Conservation (phyloP, 2,888 invertebrate genomes). For the Caenorhabditis doughertyi region DNA sequence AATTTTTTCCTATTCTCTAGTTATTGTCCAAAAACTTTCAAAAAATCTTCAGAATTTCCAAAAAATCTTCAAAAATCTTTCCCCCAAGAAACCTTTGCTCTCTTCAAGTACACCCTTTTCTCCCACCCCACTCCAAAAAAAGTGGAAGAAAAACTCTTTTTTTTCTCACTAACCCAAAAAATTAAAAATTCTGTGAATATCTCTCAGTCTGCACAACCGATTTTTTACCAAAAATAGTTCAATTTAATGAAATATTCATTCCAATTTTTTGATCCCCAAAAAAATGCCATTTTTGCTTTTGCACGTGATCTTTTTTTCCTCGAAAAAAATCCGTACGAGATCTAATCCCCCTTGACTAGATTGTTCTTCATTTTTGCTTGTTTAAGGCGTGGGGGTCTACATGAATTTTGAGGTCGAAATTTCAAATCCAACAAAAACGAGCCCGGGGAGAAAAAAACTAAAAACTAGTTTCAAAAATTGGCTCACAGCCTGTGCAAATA, state of each 20-base stretch:
- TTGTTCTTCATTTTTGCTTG: not conserved
- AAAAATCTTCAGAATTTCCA: too few species aligned
- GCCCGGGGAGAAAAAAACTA: not conserved
- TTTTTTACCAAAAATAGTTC: not conserved
- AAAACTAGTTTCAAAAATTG: conserved; percentile 20
- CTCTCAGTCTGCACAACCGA: not conserved
- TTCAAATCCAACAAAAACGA: not conserved
- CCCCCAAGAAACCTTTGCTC: conserved; percentile 4
- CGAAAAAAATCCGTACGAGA: too few species aligned
- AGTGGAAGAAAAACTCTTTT: not conserved
- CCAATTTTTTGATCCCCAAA: too few species aligned
- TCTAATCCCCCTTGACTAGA: too few species aligned
- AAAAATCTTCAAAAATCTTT: not conserved
- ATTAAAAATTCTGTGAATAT: conserved; percentile 2
- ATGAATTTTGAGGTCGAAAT: not conserved
- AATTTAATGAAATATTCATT: too few species aligned
- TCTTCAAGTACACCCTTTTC: not conserved
- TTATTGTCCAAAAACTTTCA: too few species aligned
- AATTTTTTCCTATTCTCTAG: too few species aligned
- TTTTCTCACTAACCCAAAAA: not conserved
- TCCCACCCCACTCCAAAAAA: not conserved
- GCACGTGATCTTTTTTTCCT: too few species aligned
- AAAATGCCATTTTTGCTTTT: too few species aligned
- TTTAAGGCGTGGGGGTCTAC: not conserved
- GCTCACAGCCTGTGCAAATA: conserved; percentile 24